Evolutionary conservation across 2,888 invertebrate species (phyloP), one percentile per base, ranked within the genome.

Genomic region (Chalcis sispes): DNA sequence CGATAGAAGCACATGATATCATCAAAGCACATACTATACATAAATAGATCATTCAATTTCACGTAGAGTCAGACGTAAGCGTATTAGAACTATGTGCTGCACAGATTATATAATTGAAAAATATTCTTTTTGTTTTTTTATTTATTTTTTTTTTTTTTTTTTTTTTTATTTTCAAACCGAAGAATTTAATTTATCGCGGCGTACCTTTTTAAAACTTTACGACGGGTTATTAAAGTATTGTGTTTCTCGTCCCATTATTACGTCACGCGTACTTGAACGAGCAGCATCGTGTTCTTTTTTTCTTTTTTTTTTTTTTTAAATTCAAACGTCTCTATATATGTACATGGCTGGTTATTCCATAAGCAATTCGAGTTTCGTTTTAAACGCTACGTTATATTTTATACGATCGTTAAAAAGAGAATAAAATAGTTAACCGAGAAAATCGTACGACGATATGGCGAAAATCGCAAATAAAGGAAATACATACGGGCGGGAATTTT

Each of bases 31-130:
- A 42, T 27, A 62, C n/a, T n/a, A n/a, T n/a, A n/a, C n/a, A n/a
- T n/a, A 42, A 71, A 52, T 40, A 61, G 61, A 61, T 71, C 70
- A 71, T 20, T 61, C 18, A 23, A 32, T 61, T 71, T 62, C n/a
- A 52, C 15, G 40, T 15, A 8, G 48, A 69, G 69, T 27, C 27
- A 61, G 23, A 29, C 32, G 20, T 50, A n/a, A n/a, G 20, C 48
- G 50, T 71, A 52, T 71, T 58, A 69, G 48, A 36, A 32, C 20
- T 40, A 71, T 1, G 13, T 10, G 20, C 42, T 46, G n/a, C 61
- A 50, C 46, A 46, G 5, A 32, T 72, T 72, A 59, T 29, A 46
- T 56, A 72, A 72, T 64, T 56, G 23, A 29, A 50, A n/a, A n/a
- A n/a, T n/a, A n/a, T n/a, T n/a, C n/a, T n/a, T n/a, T n/a, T n/a